These are phyloP conservation scores for Kuschelorhynchus macadamiae DNA, from an alignment of 2,888 invertebrate genomes.

Conservation along the genomic window DNA sequence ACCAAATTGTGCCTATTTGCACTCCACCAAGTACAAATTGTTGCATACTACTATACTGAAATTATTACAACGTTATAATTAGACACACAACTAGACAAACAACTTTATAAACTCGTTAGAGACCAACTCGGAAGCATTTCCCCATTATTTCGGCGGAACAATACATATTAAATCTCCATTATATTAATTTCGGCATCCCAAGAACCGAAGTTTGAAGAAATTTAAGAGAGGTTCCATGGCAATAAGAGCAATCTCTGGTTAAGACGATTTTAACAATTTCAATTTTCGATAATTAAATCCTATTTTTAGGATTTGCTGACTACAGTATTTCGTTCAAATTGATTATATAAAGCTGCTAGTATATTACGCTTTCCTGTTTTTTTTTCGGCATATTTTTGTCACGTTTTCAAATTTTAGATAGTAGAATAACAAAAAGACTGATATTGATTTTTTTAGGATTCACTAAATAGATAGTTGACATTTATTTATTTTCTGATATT, in stretches of 20 bases:
- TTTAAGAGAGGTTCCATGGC: conserved; percentile 1
- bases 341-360: background rate
- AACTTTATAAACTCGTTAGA: conserved; percentile 41
- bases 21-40: conserved; percentile 26
- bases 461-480: too few relatives aligned
- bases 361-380: background rate
- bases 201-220: background rate
- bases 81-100: conserved; percentile 35
- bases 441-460: too few relatives aligned
- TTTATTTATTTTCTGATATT: too few relatives aligned
- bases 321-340: background rate
- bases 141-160: conserved; percentile 2
- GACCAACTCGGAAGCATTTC: conserved; percentile 22
- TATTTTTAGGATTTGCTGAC: conserved; percentile 10
- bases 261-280: conserved; percentile 42
- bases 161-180: conserved; percentile 11
- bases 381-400: too few relatives aligned
- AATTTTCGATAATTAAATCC: conserved; percentile 47
- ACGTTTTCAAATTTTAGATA: too few relatives aligned
- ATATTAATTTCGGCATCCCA: conserved; percentile 10
- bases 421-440: too few relatives aligned
- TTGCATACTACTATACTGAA: conserved; percentile 23
- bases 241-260: conserved; percentile 1
- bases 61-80: conserved; percentile 38
- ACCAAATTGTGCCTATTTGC: conserved; percentile 25